Evolutionary conservation across 2,113 vertebrate genomes (phyloP), one percentile per base, ranked within the genome.

Genomic region (Falco punctatus): DNA sequence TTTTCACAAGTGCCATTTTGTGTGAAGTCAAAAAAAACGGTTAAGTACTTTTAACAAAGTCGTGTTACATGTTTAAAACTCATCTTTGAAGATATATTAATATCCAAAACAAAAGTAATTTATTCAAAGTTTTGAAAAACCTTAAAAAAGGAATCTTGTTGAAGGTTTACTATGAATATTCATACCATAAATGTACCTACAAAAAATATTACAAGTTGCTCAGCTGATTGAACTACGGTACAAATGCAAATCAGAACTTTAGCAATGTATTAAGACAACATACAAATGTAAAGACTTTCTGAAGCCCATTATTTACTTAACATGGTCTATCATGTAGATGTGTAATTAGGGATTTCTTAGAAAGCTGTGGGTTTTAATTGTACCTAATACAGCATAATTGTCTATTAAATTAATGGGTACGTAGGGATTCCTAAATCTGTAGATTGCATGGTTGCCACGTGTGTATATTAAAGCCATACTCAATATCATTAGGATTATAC

Each of bases 401-500:
- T 93, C 88, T 97, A 92, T 87, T 96, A 97, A 95, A 55, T 89
- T 96, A 96, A 96, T 95, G 95, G 93, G n/a, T 38, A 91, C 22
- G 35, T 65, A 78, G 88, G 48, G 81, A 95, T 96, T 94, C 90
- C 92, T 97, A 96, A 96, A 97, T 81, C 49, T 79, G 90, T 84
- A 94, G 86, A 72, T 84, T 95, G 38, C 59, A 35, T 81, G 62
- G 38, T 80, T 92, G 30, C 58, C 70, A 52, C 17, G 11, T 84
- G 40, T 38, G 55, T 51, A 38, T 28, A 46, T 48, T 81, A 86
- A 70, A 86, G 22, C 27, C 20, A 30, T 35, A 17, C n/a, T 62
- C 64, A 74, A 72, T 71, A 79, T 52, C 5, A 35, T 58, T 26
- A 70, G 44, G 9, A 28, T 80, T 27, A 52, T 59, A 54, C 48